Conservation (phyloP, 1,140 invertebrate species). For the Hormaphis cornu region DNA sequence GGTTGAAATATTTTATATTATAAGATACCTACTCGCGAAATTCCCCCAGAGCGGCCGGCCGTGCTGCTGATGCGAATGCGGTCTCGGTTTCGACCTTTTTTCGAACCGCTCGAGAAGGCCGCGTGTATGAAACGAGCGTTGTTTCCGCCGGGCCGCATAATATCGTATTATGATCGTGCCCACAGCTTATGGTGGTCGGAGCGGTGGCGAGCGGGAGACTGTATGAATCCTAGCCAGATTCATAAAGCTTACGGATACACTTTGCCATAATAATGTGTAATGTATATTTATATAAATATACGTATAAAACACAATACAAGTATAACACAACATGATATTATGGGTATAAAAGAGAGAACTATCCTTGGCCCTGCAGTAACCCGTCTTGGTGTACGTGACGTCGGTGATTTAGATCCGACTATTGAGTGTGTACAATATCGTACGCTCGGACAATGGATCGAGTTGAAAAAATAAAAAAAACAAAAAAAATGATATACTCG, state of each 20-base stretch:
- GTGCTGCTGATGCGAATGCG: neutral
- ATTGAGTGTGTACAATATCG: too few relatives aligned
- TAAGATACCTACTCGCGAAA: conserved; percentile 5
- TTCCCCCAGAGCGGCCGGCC: neutral
- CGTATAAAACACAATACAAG: too few relatives aligned
- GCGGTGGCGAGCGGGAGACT: neutral
- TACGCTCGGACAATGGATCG: conserved; percentile 1
- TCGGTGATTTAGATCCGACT: neutral
- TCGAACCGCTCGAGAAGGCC: neutral
- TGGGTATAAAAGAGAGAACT: too few relatives aligned
- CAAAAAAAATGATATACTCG: conserved; percentile 11
- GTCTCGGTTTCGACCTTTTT: neutral
- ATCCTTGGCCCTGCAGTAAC: neutral
- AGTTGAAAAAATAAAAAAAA: too few relatives aligned
- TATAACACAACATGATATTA: too few relatives aligned
- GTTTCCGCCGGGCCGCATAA: conserved; percentile 8
- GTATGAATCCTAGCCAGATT: conserved; percentile 1
- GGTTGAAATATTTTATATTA: neutral
- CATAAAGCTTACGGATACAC: conserved; percentile 14
- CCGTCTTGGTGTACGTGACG: conserved; percentile 13
- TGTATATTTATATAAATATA: neutral
- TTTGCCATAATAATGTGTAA: too few relatives aligned
- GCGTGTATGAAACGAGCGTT: conserved; percentile 14
- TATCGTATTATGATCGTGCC: neutral
- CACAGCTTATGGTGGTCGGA: neutral